These are phyloP conservation scores for Baryphthengus martii DNA, from an alignment of 2,113 vertebrate species.

Conservation along the genomic window DNA sequence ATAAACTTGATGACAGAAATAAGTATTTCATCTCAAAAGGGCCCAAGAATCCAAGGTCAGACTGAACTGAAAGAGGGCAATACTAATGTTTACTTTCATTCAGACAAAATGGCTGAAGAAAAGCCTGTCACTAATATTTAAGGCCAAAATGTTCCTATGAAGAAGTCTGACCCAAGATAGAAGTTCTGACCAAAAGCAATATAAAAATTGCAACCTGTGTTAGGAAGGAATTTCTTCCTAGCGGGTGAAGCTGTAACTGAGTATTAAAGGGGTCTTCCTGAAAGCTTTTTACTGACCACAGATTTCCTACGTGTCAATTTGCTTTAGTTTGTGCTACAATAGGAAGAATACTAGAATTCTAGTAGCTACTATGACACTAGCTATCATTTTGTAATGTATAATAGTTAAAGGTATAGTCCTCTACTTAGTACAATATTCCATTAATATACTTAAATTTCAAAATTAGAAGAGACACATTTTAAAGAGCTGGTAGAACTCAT, in stretches of 20 bases:
- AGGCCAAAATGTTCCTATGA: not conserved
- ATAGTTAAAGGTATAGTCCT: not conserved
- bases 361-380: not conserved
- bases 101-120: not conserved
- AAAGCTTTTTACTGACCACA: not conserved
- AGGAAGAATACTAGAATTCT: not conserved
- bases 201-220: not conserved
- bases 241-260: not conserved
- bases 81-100: constrained; percentile 9
- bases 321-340: not conserved
- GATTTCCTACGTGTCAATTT: not conserved
- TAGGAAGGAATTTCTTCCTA: not conserved
- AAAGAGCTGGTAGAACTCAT: not conserved
- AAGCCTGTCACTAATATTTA: not conserved
- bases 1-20: not conserved
- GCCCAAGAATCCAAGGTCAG: not conserved
- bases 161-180: not conserved
- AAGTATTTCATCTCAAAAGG: not conserved
- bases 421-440: not conserved
- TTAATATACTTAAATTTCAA: not conserved
- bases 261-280: not conserved
- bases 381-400: not conserved
- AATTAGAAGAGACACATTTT: not conserved
- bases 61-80: not conserved
- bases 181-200: not conserved